Conservation (phyloP, 2,113 vertebrate species). For the Catharus bicknelli region DNA sequence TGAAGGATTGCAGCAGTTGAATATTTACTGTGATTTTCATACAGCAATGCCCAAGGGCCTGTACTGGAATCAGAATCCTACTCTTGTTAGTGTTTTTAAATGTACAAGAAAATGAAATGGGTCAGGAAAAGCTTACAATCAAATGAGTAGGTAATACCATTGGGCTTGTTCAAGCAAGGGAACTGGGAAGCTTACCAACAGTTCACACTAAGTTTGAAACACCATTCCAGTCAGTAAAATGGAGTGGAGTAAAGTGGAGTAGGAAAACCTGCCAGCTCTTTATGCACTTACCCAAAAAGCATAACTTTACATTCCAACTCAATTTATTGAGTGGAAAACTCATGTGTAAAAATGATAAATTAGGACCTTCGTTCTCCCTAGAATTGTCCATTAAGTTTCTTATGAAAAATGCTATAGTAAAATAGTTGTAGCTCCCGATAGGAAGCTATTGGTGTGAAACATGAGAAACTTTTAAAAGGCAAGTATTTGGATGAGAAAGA, state of each 20-base stretch:
- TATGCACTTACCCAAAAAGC: not conserved
- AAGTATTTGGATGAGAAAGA: not conserved
- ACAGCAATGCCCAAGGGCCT: not conserved
- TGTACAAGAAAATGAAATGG: not conserved
- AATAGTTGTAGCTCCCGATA: not conserved
- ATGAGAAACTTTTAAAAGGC: not conserved
- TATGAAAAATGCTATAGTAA: not conserved
- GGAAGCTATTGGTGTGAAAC: not conserved
- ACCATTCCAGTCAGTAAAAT: conserved; percentile 3
- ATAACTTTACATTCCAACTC: not conserved
- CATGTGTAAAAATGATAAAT: not conserved
- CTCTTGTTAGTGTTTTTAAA: not conserved
- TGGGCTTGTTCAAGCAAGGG: not conserved
- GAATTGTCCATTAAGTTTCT: not conserved
- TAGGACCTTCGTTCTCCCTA: not conserved
- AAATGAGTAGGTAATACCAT: not conserved
- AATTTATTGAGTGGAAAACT: not conserved
- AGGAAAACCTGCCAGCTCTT: not conserved
- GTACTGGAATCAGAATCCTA: not conserved
- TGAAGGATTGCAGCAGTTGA: not conserved
- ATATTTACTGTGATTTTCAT: not conserved
- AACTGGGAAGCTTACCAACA: not conserved
- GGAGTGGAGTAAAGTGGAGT: not conserved
- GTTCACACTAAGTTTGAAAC: not conserved
- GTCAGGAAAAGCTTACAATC: not conserved